phyloP scores from a whole-genome alignment of 2,113 vertebrate species.

The Bettongia penicillata region DNA sequence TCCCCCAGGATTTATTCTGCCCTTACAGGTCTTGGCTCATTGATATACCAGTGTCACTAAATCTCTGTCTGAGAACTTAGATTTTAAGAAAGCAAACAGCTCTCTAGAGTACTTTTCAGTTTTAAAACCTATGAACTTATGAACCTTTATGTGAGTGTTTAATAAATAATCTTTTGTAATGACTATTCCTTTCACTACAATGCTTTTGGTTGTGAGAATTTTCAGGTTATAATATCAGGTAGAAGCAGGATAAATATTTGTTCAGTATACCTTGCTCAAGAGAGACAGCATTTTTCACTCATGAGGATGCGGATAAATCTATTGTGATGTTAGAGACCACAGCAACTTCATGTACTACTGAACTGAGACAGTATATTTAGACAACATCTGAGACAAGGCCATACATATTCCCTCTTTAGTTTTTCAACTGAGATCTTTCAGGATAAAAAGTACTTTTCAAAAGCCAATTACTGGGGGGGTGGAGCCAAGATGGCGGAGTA shows the following conservation, averaged over 20 bases:
- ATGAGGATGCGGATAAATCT: background rate
- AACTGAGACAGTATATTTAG: background rate
- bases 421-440: background rate
- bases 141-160: background rate
- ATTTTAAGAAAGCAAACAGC: background rate
- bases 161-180: background rate
- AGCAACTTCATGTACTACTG: background rate
- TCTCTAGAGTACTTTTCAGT: background rate
- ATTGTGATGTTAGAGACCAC: background rate
- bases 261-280: background rate
- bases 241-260: background rate
- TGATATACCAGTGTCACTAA: background rate
- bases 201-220: background rate
- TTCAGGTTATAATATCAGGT: background rate
- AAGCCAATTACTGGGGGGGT: background rate
- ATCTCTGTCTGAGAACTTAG: background rate
- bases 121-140: background rate
- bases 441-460: background rate
- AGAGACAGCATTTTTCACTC: background rate
- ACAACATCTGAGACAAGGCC: background rate
- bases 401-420: background rate
- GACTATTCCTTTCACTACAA: background rate
- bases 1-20: background rate
- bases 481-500: no score
- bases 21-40: background rate